phyloP scores from a whole-genome alignment of 2,888 invertebrate genomes.

The Pristionchus maxplancki region DNA sequence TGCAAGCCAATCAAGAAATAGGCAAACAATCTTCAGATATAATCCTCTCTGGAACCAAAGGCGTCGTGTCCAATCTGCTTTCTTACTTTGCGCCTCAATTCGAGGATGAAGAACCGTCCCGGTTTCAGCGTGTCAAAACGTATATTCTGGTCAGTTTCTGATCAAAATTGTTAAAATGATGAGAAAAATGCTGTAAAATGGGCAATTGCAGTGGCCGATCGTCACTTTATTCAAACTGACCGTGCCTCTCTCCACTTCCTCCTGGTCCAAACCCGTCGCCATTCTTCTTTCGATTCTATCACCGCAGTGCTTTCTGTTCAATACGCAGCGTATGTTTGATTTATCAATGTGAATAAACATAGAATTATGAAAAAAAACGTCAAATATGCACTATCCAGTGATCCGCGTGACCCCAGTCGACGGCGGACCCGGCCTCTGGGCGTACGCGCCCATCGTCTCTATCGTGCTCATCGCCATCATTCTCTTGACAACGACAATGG shows the following conservation, averaged over 20 bases:
- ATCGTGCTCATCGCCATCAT: neutral
- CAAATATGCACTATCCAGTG: neutral
- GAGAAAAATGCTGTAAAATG: neutral
- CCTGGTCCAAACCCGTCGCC: conserved; percentile 44
- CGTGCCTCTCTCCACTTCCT: neutral
- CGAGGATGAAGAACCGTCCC: neutral
- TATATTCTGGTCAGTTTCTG: neutral
- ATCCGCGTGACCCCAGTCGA: neutral
- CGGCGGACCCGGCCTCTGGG: conserved; percentile 31
- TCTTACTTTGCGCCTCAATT: neutral
- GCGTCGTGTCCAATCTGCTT: neutral
- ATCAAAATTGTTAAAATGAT: neutral
- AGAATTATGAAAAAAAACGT: too few relatives aligned
- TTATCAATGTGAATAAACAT: too few relatives aligned
- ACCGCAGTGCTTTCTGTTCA: neutral
- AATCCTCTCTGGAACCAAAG: neutral
- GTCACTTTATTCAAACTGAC: neutral
- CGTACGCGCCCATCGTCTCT: neutral
- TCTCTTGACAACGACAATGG: neutral
- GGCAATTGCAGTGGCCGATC: neutral
- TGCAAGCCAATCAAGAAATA: neutral
- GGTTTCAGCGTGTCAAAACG: neutral
- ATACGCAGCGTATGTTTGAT: neutral
- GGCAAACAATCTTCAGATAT: neutral
- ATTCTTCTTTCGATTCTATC: conserved; percentile 11